Percentiles rank a stretch among this genome's conserved stretches.
These are phyloP conservation scores for Ploceus nigricollis DNA, from an alignment of 2,113 vertebrate genomes.

Conservation along the genomic window DNA sequence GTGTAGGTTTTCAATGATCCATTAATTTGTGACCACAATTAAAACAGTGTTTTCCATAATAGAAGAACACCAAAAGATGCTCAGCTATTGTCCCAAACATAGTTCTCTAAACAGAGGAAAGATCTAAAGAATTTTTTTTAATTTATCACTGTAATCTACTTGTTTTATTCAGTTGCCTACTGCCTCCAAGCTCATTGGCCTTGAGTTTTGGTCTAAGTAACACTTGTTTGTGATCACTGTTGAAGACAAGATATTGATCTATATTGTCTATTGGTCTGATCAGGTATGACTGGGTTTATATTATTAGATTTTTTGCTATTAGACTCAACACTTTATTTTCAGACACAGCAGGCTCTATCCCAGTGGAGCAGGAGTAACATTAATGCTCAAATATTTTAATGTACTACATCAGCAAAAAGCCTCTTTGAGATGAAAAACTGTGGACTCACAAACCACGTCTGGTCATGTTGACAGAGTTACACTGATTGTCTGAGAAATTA, in stretches of 20 bases:
- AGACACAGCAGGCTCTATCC: background rate
- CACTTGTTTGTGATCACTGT: background rate
- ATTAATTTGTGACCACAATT: background rate
- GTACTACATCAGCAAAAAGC: background rate
- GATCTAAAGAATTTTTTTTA: background rate
- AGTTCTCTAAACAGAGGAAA: background rate
- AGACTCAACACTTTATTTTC: background rate
- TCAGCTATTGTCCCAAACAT: background rate
- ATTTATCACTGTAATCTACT: background rate
- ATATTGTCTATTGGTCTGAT: background rate
- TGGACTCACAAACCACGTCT: background rate
- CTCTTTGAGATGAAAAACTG: background rate
- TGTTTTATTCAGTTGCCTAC: background rate
- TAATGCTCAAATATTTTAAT: background rate
- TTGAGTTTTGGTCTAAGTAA: background rate
- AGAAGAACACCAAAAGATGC: background rate
- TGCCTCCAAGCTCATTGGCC: background rate
- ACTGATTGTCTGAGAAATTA: slow-evolving; percentile 21
- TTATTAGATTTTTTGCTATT: background rate
- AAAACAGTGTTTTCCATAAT: background rate
- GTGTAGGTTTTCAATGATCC: background rate
- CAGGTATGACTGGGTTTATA: background rate
- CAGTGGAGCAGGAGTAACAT: background rate
- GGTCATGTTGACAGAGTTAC: background rate
- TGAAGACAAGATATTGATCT: background rate